These are phyloP conservation scores for Hemicentrotus pulcherrimus DNA, from an alignment of 35 echinoderm and acorn worm genomes.

Conservation along the genomic window DNA sequence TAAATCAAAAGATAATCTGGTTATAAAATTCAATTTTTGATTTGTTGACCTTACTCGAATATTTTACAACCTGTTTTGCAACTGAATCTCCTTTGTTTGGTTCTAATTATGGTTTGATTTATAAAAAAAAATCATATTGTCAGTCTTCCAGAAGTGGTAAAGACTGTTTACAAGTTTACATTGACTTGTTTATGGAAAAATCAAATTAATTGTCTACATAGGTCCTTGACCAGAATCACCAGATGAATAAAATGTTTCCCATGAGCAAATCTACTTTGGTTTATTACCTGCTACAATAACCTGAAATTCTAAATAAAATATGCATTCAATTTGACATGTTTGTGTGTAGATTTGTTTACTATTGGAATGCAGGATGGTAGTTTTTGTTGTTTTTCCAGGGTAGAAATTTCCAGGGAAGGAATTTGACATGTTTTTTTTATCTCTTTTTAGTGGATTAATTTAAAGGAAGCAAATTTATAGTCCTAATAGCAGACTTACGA, in stretches of 20 bases:
- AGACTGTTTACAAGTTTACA: neutral
- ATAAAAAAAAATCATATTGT: neutral
- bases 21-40: neutral
- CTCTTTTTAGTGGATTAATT: too few species aligned
- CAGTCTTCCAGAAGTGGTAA: neutral
- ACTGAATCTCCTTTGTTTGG: neutral
- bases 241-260: neutral
- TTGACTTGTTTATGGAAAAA: neutral
- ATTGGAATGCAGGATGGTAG: too few species aligned
- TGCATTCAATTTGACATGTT: neutral
- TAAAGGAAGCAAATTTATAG: too few species aligned
- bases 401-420: too few species aligned
- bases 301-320: neutral
- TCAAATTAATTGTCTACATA: neutral
- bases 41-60: neutral
- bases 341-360: too few species aligned
- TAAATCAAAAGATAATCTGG: neutral
- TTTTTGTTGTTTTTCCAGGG: too few species aligned
- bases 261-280: neutral
- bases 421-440: too few species aligned
- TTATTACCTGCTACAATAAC: neutral
- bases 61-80: neutral
- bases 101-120: neutral
- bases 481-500: too few species aligned
- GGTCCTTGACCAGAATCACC: neutral